phyloP scores from a whole-genome alignment of 2,888 invertebrate species.

The Metopia argyrocephala region DNA sequence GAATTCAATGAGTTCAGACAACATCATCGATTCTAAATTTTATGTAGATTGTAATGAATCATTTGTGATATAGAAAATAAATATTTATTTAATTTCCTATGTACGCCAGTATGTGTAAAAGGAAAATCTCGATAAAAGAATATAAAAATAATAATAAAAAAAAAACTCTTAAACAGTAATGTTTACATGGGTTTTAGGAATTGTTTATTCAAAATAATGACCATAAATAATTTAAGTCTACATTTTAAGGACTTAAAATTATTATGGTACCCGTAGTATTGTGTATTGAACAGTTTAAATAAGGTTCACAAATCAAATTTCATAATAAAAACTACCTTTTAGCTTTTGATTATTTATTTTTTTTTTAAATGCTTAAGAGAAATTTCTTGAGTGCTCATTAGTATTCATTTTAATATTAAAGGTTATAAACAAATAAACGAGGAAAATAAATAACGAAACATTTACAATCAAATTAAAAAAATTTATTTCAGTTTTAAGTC shows the following conservation, averaged over 20 bases:
- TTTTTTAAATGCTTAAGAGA: too few relatives aligned
- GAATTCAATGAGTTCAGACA: too few relatives aligned
- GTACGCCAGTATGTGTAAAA: background rate
- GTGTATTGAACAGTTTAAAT: background rate
- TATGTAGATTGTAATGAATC: slow-evolving; percentile 57
- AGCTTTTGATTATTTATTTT: too few relatives aligned
- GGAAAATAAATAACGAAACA: too few relatives aligned
- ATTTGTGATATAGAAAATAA: slow-evolving; percentile 40
- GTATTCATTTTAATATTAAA: too few relatives aligned
- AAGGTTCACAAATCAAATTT: too few relatives aligned
- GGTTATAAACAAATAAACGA: too few relatives aligned
- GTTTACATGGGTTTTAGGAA: slow-evolving; percentile 28
- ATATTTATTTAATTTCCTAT: slow-evolving; percentile 34
- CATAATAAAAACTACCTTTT: too few relatives aligned
- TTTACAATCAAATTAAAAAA: too few relatives aligned
- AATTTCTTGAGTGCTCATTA: too few relatives aligned
- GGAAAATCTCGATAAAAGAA: background rate
- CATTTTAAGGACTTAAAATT: background rate
- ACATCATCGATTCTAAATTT: slow-evolving; percentile 10
- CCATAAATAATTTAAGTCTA: slow-evolving; percentile 6
- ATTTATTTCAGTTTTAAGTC: too few relatives aligned
- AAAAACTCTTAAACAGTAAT: slow-evolving; percentile 8
- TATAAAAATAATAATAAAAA: background rate
- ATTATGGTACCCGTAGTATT: background rate
- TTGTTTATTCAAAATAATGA: background rate